Evolutionary conservation across 2,888 invertebrate genomes (phyloP).

Genomic region (Xestia rhomboidea): DNA sequence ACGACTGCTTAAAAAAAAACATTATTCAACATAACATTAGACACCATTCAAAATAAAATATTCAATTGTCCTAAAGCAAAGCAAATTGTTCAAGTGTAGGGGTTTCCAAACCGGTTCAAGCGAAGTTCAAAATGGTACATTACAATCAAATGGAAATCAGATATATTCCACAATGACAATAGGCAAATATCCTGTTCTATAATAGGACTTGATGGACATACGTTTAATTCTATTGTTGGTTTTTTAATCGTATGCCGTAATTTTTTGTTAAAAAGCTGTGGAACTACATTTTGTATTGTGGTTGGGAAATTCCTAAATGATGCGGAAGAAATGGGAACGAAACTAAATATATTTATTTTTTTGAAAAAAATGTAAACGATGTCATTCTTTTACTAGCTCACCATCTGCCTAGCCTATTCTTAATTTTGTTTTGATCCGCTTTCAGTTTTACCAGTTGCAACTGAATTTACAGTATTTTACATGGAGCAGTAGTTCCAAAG

Average conservation of each 20-base stretch:
- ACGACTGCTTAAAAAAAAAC: slow-evolving; percentile 37
- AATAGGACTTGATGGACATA: slow-evolving; percentile 57
- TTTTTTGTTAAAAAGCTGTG: slow-evolving; percentile 27
- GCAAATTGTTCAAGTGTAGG: slow-evolving; percentile 45
- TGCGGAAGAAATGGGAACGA: neutral
- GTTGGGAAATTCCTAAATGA: slow-evolving; percentile 17
- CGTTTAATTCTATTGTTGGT: slow-evolving; percentile 54
- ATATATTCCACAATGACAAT: slow-evolving; percentile 54
- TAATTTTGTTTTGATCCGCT: fast-evolving
- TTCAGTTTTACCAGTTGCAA: neutral
- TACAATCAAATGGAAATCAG: slow-evolving; percentile 60
- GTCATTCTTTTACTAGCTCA: too few species aligned
- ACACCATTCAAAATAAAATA: slow-evolving; percentile 50
- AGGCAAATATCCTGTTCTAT: slow-evolving; percentile 34
- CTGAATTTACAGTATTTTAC: neutral
- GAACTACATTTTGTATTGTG: neutral
- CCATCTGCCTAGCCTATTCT: neutral
- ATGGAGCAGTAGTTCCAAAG: too few species aligned
- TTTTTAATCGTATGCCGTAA: slow-evolving; percentile 20
- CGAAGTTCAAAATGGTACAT: slow-evolving; percentile 24
- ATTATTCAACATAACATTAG: slow-evolving; percentile 43
- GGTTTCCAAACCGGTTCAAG: slow-evolving; percentile 52
- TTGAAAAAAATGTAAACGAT: too few species aligned
- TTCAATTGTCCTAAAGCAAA: slow-evolving; percentile 54
- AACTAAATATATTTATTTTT: too few species aligned